These are phyloP conservation scores for Salvelinus fontinalis DNA, from an alignment of 2,113 vertebrate species.

Conservation along the genomic window DNA sequence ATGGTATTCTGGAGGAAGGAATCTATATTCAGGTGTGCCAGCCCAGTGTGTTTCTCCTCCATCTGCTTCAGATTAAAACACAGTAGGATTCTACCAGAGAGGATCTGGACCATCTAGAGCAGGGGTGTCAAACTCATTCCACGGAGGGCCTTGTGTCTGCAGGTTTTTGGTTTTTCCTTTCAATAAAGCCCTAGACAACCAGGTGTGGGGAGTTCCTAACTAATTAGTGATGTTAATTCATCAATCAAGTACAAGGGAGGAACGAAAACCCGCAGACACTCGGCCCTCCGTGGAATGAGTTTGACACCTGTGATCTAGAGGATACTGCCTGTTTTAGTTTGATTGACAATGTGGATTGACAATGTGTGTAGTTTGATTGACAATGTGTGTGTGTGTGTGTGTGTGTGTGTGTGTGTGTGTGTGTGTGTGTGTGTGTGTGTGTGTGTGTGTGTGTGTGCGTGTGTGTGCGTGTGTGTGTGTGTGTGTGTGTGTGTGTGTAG, in stretches of 20 bases:
- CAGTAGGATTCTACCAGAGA: background rate
- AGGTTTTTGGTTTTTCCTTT: too few relatives aligned
- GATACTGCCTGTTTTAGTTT: background rate
- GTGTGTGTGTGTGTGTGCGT: slow-evolving; percentile 1
- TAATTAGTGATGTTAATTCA: too few relatives aligned
- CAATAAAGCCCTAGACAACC: too few relatives aligned
- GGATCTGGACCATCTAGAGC: background rate
- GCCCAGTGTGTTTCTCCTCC: background rate
- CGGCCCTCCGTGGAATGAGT: too few relatives aligned
- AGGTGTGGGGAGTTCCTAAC: too few relatives aligned
- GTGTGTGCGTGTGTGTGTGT: slow-evolving; percentile 35
- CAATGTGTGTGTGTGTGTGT: background rate
- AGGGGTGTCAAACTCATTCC: too few relatives aligned
- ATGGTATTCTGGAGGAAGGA: too few relatives aligned
- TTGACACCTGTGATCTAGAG: too few relatives aligned
- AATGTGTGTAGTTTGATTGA: slow-evolving; percentile 13
- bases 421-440: slow-evolving; percentile 5
- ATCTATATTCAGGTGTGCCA: background rate
- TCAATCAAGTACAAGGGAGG: too few relatives aligned
- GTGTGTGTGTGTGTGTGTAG: slow-evolving; percentile 59
- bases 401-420: too few relatives aligned
- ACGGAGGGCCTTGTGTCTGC: too few relatives aligned
- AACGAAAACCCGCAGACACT: too few relatives aligned
- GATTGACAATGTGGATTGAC: slow-evolving; percentile 12
- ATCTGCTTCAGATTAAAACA: background rate